phyloP scores from a whole-genome alignment of 2,797 vertebrate genomes.

The Sebastes diploproa region DNA sequence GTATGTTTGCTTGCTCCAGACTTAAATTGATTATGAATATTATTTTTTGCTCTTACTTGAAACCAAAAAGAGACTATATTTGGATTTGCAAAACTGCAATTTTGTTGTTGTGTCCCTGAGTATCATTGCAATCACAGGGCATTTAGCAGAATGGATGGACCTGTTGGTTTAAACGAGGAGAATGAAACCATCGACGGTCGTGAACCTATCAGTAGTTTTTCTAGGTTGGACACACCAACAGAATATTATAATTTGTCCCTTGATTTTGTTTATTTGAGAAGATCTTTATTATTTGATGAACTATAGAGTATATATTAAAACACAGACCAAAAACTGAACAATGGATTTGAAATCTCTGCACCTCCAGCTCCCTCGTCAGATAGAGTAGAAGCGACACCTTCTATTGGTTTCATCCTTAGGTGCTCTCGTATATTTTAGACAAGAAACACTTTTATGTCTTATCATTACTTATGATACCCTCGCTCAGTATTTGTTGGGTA shows the following conservation, averaged over 20 bases:
- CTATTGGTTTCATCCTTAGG: slow-evolving; percentile 68
- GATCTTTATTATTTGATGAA: slow-evolving; percentile 72
- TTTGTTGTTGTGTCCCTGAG: slow-evolving; percentile 59
- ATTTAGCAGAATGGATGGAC: slow-evolving; percentile 62
- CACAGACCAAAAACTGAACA: slow-evolving; percentile 75
- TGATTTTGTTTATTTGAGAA: slow-evolving; percentile 64
- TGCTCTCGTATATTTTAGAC: slow-evolving; percentile 72
- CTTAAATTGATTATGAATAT: slow-evolving; percentile 73
- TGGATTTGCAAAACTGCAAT: slow-evolving; percentile 68
- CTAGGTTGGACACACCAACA: slow-evolving; percentile 46
- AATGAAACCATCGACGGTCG: slow-evolving; percentile 29
- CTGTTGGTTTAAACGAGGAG: slow-evolving; percentile 20
- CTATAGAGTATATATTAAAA: slow-evolving; percentile 74
- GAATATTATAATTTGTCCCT: slow-evolving; percentile 61
- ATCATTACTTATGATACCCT: slow-evolving; percentile 74
- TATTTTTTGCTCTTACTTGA: slow-evolving; percentile 81
- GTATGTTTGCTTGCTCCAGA: slow-evolving; percentile 81
- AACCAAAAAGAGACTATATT: slow-evolving; percentile 81
- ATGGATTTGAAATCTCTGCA: slow-evolving; percentile 62
- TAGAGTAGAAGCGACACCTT: slow-evolving; percentile 59
- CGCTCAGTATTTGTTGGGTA: slow-evolving; percentile 79
- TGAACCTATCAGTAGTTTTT: slow-evolving; percentile 42
- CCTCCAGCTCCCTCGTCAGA: slow-evolving; percentile 54
- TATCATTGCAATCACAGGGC: slow-evolving; percentile 73
- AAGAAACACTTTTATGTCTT: slow-evolving; percentile 81